These are phyloP conservation scores for Ellobium chinense DNA, from an alignment of 2,888 invertebrate genomes.

Conservation along the genomic window DNA sequence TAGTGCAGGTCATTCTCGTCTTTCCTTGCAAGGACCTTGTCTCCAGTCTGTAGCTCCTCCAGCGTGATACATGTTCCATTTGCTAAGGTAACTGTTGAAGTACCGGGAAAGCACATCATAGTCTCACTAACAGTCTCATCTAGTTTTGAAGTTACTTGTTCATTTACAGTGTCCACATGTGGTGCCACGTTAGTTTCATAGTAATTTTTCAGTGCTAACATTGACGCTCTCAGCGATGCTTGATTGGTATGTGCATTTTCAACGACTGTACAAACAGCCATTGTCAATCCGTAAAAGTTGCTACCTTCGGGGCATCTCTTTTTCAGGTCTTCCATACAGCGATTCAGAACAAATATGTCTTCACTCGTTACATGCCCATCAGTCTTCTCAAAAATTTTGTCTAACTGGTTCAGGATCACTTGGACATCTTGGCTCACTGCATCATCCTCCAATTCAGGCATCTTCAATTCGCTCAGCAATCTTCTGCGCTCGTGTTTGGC, in stretches of 20 bases:
- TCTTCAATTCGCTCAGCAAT: slow-evolving; percentile 13
- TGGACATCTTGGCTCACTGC: slow-evolving; percentile 33
- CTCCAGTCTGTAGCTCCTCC: background rate
- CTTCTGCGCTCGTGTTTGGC: slow-evolving; percentile 10
- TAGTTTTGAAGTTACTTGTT: slow-evolving; percentile 18
- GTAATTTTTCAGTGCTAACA: slow-evolving; percentile 15
- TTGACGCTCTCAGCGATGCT: no score
- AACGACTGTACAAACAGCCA: no score
- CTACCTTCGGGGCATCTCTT: no score
- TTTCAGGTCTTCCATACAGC: no score
- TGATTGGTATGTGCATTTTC: no score
- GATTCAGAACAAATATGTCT: no score
- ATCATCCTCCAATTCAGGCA: slow-evolving; percentile 27
- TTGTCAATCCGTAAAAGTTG: no score
- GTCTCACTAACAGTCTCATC: background rate
- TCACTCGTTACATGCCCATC: no score
- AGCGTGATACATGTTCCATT: background rate
- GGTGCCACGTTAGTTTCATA: slow-evolving; percentile 5
- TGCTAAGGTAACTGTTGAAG: background rate
- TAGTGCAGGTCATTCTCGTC: background rate
- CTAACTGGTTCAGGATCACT: slow-evolving; percentile 21
- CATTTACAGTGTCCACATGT: background rate
- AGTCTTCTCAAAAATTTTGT: no score
- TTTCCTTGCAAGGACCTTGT: background rate
- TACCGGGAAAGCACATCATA: background rate